Base-by-base conservation (phyloP, 1,140 invertebrate species). In the Aphelenchoides besseyi region DNA sequence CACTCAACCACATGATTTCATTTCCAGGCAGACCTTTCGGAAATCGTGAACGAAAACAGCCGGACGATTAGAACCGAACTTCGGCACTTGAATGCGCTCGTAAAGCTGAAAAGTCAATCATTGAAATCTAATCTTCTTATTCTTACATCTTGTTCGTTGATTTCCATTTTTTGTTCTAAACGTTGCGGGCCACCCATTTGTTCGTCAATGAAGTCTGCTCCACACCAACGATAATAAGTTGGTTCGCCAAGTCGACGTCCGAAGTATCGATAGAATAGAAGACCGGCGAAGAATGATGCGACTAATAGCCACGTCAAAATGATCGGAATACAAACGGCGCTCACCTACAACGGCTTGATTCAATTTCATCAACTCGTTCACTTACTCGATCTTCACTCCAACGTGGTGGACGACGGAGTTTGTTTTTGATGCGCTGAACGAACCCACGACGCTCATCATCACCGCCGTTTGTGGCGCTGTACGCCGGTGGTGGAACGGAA, bases 11-110 rank as follows among this genome's bases (percentile, higher is more conserved):
- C 41, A 48, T 12, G 41, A 48, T 48, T 48, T n/a, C n/a, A 12
- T 12, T 12, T n/a, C 16, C 57, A 61, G 16, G 36, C 75, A 61
- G 69, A 85, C 85, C 78, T 75, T 80, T 30, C 76, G 69, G 72
- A 86, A 86, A 72, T 86, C 85, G 72, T 86, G 85, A 33, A 85
- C 73, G 41, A 85, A 83, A 5, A 84, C 71, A 5, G 85, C 84
- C 62, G 81, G 77, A 29, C 79, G 72, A 54, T 82, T 82, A 9
- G 81, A 76, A 35, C 84, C 85, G 70, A 86, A 85, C 33, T 79
- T 69, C 16, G 85, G 85, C 1, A 85, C 79, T 33, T 83, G 77
- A 28, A 86, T 82, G 57, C 78, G 74, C 69, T 86, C 85, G 63
- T 79, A 82, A 26, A 72, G 66, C 71, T 80, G 28, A 71, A 79